Evolutionary conservation across 2,888 invertebrate genomes (phyloP).

Genomic region (Caenorhabditis wallacei): DNA sequence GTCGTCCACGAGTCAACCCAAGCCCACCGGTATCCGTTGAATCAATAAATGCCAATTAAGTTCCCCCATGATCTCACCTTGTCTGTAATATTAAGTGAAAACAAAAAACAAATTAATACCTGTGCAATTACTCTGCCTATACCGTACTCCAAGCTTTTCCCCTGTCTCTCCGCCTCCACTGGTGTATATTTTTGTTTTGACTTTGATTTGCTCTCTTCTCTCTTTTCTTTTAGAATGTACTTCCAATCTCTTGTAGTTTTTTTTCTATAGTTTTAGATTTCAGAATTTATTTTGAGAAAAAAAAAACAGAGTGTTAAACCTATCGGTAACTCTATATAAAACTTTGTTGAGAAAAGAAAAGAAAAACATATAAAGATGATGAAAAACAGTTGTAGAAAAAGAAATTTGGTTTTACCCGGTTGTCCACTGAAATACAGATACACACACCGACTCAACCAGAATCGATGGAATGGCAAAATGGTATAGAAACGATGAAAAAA

Average conservation of each 20-base stretch:
- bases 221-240: neutral
- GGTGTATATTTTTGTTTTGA: constrained; percentile 1
- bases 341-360: constrained; percentile 15
- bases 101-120: constrained; percentile 8
- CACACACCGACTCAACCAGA: constrained; percentile 61
- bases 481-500: neutral
- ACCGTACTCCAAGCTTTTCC: neutral
- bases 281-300: constrained; percentile 42
- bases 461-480: constrained; percentile 50
- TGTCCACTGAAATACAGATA: constrained; percentile 69
- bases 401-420: constrained; percentile 66
- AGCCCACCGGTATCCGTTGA: constrained; percentile 39
- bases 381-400: constrained; percentile 4
- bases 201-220: neutral
- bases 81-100: constrained; percentile 21
- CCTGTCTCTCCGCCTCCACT: neutral
- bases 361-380: too few species aligned
- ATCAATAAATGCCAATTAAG: neutral
- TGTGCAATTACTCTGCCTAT: constrained; percentile 50
- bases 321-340: constrained; percentile 14
- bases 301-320: constrained; percentile 29
- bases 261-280: neutral
- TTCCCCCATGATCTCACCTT: constrained; percentile 1
- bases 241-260: constrained; percentile 13
- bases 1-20: constrained; percentile 53